Conservation (phyloP, 1,140 invertebrate genomes). For the Phymorhynchus buccinoides region DNA sequence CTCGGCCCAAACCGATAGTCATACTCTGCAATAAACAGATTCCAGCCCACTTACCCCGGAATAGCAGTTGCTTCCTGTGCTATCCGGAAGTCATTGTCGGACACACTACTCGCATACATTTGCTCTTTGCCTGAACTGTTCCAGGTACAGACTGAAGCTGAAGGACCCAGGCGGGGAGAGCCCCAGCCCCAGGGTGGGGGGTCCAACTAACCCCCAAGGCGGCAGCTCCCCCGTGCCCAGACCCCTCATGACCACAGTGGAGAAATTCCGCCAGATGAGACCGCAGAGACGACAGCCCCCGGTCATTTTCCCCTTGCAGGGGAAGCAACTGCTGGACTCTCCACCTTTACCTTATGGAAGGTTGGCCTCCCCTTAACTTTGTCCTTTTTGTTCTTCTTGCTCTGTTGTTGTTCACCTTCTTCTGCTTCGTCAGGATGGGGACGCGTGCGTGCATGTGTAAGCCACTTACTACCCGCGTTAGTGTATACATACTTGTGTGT, state of each 20-base stretch:
- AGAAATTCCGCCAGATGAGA: slow-evolving; percentile 63
- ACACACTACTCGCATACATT: too few species aligned
- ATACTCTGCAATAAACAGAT: too few species aligned
- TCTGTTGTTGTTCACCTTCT: neutral
- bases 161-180: neutral
- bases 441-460: too few species aligned
- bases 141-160: slow-evolving; percentile 18
- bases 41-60: too few species aligned
- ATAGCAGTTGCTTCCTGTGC: too few species aligned
- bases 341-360: slow-evolving; percentile 3
- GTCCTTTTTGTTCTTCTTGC: too few species aligned
- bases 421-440: too few species aligned
- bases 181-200: neutral
- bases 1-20: too few species aligned
- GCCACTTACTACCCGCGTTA: too few species aligned
- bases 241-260: slow-evolving; percentile 58
- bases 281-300: slow-evolving; percentile 59
- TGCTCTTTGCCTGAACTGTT: too few species aligned
- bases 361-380: neutral
- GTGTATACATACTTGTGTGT: too few species aligned
- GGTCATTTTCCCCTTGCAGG: slow-evolving; percentile 58
- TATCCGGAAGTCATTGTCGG: too few species aligned
- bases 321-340: slow-evolving; percentile 58
- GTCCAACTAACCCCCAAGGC: neutral
- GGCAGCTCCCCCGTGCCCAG: slow-evolving; percentile 9